Evolutionary conservation across 1,140 invertebrate species (phyloP).

Genomic region (Geopemphigus sp.): DNA sequence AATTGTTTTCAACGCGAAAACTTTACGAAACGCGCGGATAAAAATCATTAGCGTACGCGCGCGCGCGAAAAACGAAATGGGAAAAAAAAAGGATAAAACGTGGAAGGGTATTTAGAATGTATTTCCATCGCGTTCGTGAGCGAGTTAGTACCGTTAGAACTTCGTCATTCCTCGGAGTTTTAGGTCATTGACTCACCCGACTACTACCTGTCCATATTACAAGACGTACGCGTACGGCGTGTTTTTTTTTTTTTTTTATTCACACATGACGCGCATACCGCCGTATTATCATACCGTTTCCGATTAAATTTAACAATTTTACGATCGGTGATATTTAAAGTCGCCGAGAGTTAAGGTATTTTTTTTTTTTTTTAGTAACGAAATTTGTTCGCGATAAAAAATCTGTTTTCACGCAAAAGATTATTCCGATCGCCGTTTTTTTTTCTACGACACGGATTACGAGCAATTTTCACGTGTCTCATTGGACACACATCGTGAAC

Average conservation of each 20-base stretch:
- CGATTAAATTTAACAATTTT: not conserved
- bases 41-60: slow-evolving; percentile 10
- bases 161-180: slow-evolving; percentile 24
- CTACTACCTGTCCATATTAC: slow-evolving; percentile 31
- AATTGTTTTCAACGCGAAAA: not conserved
- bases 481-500: too few relatives aligned
- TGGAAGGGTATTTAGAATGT: slow-evolving; percentile 33
- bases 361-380: too few relatives aligned
- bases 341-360: too few relatives aligned
- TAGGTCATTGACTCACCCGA: slow-evolving; percentile 36
- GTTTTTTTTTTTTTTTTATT: slow-evolving; percentile 25
- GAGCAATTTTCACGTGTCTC: too few relatives aligned
- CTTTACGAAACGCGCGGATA: too few relatives aligned
- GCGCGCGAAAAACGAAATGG: too few relatives aligned
- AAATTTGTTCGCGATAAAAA: too few relatives aligned
- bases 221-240: not conserved
- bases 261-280: not conserved
- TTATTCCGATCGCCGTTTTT: too few relatives aligned
- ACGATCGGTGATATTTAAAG: too few relatives aligned
- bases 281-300: not conserved
- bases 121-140: slow-evolving; percentile 36
- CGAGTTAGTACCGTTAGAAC: slow-evolving; percentile 30
- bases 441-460: too few relatives aligned
- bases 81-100: not conserved
- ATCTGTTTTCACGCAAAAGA: too few relatives aligned